Evolutionary conservation across 2,797 vertebrate species (phyloP).

Genomic region (Iguana delicatissima): DNA sequence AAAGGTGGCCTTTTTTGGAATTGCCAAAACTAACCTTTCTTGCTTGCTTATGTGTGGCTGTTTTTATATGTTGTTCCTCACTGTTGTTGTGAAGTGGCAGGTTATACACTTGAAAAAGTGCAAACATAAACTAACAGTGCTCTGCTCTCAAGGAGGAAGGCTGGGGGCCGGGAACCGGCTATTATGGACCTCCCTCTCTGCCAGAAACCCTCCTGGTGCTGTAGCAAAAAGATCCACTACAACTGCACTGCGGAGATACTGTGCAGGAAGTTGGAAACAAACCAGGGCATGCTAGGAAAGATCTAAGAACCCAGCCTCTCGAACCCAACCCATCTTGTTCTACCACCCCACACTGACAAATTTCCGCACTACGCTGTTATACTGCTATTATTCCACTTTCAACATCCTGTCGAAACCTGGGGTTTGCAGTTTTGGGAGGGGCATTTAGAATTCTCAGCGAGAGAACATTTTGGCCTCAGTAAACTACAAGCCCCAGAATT

Average conservation of each 20-base stretch:
- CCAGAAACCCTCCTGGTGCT: not conserved
- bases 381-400: too few species aligned
- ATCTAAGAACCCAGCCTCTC: not conserved
- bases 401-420: too few species aligned
- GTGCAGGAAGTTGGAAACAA: not conserved
- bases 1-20: too few species aligned
- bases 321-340: not conserved
- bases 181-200: not conserved
- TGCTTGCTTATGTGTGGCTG: too few species aligned
- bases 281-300: not conserved
- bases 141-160: not conserved
- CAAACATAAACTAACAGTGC: too few species aligned
- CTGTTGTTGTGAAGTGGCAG: not conserved
- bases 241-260: not conserved
- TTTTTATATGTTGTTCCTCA: not conserved
- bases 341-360: too few species aligned
- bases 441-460: too few species aligned
- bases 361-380: too few species aligned
- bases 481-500: too few species aligned
- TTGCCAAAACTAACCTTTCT: too few species aligned
- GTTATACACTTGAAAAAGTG: not conserved
- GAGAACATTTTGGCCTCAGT: too few species aligned
- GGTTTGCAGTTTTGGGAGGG: too few species aligned
- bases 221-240: not conserved
- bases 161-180: not conserved